Conservation (phyloP, 1,140 invertebrate genomes). For the Trichogramma pretiosum region DNA sequence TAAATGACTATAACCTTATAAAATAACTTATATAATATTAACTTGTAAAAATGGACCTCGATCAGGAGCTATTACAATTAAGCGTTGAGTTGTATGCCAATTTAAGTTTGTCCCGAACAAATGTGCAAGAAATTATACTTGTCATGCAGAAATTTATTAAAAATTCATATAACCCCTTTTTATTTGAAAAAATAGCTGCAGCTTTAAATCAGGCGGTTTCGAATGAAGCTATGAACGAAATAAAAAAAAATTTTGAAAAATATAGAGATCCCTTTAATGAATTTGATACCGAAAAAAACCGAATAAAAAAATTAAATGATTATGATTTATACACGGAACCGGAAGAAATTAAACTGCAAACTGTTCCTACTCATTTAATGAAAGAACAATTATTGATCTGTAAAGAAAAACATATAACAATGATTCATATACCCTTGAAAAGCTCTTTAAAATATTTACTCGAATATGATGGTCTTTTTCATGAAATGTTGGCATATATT, state of each 20-base stretch:
- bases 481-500: background rate
- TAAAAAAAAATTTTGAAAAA: background rate
- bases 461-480: background rate
- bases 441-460: background rate
- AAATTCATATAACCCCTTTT: background rate
- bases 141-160: background rate
- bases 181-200: background rate
- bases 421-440: background rate
- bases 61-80: background rate
- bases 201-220: background rate
- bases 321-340: conserved; percentile 1
- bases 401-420: background rate
- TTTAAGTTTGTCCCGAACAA: background rate
- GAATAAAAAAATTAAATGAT: background rate
- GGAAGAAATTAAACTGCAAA: background rate
- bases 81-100: background rate
- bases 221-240: background rate
- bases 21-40: background rate
- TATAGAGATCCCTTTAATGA: background rate
- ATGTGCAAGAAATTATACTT: background rate
- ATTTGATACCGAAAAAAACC: background rate
- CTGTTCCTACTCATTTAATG: background rate
- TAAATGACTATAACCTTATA: background rate
- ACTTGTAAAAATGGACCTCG: background rate
- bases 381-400: background rate